These are phyloP conservation scores for Falco novaeseelandiae DNA, from an alignment of 2,797 vertebrate species.

Conservation along the genomic window DNA sequence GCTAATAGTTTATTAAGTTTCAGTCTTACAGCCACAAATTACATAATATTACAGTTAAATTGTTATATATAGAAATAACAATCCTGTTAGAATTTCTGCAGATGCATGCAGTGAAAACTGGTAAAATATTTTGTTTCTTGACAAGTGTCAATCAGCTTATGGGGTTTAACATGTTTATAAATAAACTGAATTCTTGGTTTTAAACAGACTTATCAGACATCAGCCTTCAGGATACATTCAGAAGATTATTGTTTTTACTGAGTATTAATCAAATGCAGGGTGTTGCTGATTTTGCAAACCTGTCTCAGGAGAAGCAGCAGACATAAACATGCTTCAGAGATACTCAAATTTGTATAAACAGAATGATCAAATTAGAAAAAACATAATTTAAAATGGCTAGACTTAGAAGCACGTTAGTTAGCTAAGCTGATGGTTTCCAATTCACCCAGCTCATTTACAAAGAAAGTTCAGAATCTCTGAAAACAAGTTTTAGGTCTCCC, in stretches of 20 bases:
- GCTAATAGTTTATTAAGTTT: background rate
- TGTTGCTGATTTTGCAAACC: background rate
- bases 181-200: background rate
- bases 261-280: background rate
- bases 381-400: background rate
- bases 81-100: background rate
- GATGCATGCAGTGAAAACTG: background rate
- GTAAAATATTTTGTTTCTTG: background rate
- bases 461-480: background rate
- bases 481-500: background rate
- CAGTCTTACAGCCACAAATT: background rate
- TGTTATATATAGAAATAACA: background rate
- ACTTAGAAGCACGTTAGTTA: background rate
- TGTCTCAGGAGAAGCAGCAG: background rate
- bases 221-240: background rate
- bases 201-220: background rate
- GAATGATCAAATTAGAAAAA: background rate
- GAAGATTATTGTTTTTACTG: background rate
- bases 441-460: background rate
- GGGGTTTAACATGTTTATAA: background rate
- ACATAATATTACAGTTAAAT: background rate
- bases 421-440: background rate
- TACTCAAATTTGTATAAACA: background rate
- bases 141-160: background rate
- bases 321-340: background rate